Evolutionary conservation across 2,113 vertebrate genomes (phyloP), one percentile per base, ranked within the genome.

Genomic region (Neoarius graeffei): DNA sequence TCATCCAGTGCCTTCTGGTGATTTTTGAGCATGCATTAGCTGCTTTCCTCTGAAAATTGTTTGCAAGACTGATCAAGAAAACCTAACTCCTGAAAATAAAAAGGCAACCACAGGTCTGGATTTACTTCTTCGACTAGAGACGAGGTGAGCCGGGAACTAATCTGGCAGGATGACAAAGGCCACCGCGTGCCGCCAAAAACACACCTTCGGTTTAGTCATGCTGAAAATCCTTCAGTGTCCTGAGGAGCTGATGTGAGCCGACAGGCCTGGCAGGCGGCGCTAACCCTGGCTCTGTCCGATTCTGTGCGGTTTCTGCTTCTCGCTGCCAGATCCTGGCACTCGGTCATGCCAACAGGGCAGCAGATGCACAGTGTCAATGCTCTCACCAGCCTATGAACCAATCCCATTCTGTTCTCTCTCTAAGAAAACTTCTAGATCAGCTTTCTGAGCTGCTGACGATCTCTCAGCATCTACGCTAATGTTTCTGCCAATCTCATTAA

Each of bases 401-500:
- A 54, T 66, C 80, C 50, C 56, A 35, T 35, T 14, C 35, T 71
- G 27, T 54, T 71, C 30, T 25, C 25, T 35, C 5, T n/a, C n/a
- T 69, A 69, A 81, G 62, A 59, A 23, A 52, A 5, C 35, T 27
- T 74, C 17, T 50, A 67, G 25, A 57, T 17, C 62, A 42, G 77
- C 9, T 54, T 81, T 27, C 14, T 80, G 35, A 35, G 67, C 67
- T 84, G 59, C 86, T 79, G 69, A 48, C 27, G 50, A 84, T 52
- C 82, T 85, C 81, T 73, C 71, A 42, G 57, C 13, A 9, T 56
- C 30, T 19, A 79, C 67, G 23, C 48, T 23, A 54, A n/a, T 50
- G 10, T 77, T 64, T 79, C 73, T 88, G 87, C 81, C 87, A 86
- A 86, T 83, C 73, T 84, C 77, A 83, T 88, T 88, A 86, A 90